phyloP scores from a whole-genome alignment of 2,888 invertebrate genomes.

The Tanaodytes sp. region DNA sequence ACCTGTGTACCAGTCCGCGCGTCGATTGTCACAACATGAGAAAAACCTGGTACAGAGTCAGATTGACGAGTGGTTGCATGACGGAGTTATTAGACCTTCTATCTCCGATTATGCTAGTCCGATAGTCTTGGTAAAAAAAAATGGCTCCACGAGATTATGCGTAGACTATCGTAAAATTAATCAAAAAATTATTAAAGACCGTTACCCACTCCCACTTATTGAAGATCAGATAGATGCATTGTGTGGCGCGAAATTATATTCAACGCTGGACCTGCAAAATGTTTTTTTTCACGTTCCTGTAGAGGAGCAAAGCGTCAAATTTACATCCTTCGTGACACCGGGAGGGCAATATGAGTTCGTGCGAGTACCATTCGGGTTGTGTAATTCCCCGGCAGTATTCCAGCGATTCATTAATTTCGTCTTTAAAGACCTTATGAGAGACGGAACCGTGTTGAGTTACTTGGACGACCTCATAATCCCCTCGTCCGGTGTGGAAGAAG shows the following conservation, averaged over 20 bases:
- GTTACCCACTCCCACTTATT: not conserved
- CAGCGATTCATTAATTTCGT: too few relatives aligned
- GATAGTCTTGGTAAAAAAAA: not conserved
- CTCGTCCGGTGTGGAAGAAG: too few relatives aligned
- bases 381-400: too few relatives aligned
- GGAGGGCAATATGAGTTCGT: too few relatives aligned
- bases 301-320: not conserved
- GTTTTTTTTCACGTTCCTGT: conserved; percentile 1
- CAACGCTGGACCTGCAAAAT: not conserved
- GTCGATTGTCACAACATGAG: not conserved
- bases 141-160: not conserved
- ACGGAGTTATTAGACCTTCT: too few relatives aligned
- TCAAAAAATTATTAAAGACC: not conserved
- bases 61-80: not conserved
- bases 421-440: too few relatives aligned
- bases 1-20: not conserved
- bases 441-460: too few relatives aligned
- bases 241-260: not conserved
- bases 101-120: conserved; percentile 2
- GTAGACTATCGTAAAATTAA: not conserved
- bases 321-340: too few relatives aligned
- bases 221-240: not conserved
- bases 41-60: not conserved
- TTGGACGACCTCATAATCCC: too few relatives aligned
- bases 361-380: too few relatives aligned